These are phyloP conservation scores for Drosophila nr. medialis DNA, from an alignment of 2,888 invertebrate species.

Conservation along the genomic window DNA sequence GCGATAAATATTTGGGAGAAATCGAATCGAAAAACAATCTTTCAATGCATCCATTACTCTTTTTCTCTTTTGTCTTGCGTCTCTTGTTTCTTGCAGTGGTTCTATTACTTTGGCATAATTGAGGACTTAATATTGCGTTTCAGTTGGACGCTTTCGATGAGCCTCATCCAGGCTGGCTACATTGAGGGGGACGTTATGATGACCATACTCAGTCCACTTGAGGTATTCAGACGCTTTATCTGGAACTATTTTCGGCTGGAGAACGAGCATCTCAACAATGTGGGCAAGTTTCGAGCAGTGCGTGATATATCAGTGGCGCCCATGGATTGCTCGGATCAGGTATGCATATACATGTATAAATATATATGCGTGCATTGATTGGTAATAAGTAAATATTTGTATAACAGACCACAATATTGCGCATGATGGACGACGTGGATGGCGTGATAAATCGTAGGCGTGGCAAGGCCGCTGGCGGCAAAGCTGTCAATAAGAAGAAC, in stretches of 20 bases:
- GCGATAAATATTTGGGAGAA: slow-evolving; percentile 68
- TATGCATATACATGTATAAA: slow-evolving; percentile 33
- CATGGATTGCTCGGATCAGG: slow-evolving; percentile 90
- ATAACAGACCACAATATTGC: slow-evolving; percentile 84
- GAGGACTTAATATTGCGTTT: slow-evolving; percentile 92
- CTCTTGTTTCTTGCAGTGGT: slow-evolving; percentile 85
- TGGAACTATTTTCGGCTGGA: slow-evolving; percentile 96
- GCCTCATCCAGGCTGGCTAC: slow-evolving; percentile 88
- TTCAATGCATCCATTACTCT: slow-evolving; percentile 57
- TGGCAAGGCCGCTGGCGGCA: slow-evolving; percentile 69
- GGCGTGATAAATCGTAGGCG: slow-evolving; percentile 83
- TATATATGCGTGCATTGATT: not conserved
- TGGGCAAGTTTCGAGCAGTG: slow-evolving; percentile 94
- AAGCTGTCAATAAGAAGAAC: slow-evolving; percentile 77
- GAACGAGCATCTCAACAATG: slow-evolving; percentile 95
- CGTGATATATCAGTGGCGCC: slow-evolving; percentile 93
- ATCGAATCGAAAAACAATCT: slow-evolving; percentile 57
- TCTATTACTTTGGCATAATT: slow-evolving; percentile 93
- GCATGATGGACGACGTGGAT: slow-evolving; percentile 85
- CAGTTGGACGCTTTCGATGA: slow-evolving; percentile 91
- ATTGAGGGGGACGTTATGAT: slow-evolving; percentile 89
- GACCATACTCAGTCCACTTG: slow-evolving; percentile 88
- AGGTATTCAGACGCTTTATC: slow-evolving; percentile 91
- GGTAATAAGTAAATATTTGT: not conserved
- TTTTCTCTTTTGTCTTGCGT: slow-evolving; percentile 1